Evolutionary conservation across 64 coral and sea anemone genomes (phyloP), one percentile per base, ranked within the genome.

Genomic region (Montipora sp.): DNA sequence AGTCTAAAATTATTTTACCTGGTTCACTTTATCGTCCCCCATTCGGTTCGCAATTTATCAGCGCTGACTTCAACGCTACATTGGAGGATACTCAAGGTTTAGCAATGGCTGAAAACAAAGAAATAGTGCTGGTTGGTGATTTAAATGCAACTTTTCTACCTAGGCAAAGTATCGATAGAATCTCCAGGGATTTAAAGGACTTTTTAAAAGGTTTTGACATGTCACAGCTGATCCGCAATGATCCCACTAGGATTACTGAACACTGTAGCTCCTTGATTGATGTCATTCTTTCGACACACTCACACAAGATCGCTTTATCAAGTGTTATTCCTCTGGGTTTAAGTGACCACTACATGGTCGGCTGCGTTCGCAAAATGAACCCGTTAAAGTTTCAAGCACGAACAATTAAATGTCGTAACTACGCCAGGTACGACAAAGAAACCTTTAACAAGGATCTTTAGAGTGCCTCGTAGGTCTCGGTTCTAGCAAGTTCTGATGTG

Each of bases 71-170:
- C 23, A 80, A 65, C 47, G 46, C n/a, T 46, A 49, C 24, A 73
- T 75, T 91, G 46, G 90, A 92, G 27, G 90, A 92, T 11, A 61
- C 13, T 23, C 46, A 53, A 8, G 48, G 71, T 15, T 47, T 77
- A 43, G 90, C 90, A 48, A 59, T 27, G 15, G 90, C 90, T 66
- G 90, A 84, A 71, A 72, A 77, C 15, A 84, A 77, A 77, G 80
- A 84, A 66, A 27, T 92, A 69, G 55, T 92, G 72, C 5, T 92
- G 15, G 72, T 92, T 22, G 90, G 90, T 60, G 80, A 92, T 86
- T 74, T 92, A 27, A 92, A 91, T 92, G 75, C 55, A 19, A 77
- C 77, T 92, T 92, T 77, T 75, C 23, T 92, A 50, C 55, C 90
- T 10, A 51, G 90, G 14, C 71, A 73, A 61, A 74, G 66, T 71